These are phyloP conservation scores for Amphipoea oculea DNA, from an alignment of 2,888 invertebrate species.

Conservation along the genomic window DNA sequence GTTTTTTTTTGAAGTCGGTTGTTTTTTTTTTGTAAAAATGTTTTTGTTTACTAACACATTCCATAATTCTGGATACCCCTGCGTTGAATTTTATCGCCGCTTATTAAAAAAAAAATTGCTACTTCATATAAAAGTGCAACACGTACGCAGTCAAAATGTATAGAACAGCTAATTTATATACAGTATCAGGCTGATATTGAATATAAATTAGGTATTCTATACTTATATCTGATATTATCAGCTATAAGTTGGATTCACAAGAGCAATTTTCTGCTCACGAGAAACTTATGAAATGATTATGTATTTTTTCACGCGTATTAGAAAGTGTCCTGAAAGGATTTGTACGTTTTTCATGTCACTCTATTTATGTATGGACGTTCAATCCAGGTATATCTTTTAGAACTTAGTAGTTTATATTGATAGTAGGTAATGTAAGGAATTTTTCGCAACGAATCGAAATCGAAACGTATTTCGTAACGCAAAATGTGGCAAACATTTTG, in stretches of 20 bases:
- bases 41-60: too few relatives aligned
- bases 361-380: background rate
- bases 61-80: too few relatives aligned
- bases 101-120: background rate
- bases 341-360: background rate
- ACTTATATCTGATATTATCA: too few relatives aligned
- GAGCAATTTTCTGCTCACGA: background rate
- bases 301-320: background rate
- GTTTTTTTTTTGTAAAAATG: too few relatives aligned
- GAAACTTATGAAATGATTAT: background rate
- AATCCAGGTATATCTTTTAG: background rate
- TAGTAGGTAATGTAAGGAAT: background rate
- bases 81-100: background rate
- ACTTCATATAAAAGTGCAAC: background rate
- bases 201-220: too few relatives aligned
- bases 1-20: too few relatives aligned
- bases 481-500: too few relatives aligned
- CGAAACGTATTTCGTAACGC: too few relatives aligned
- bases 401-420: background rate
- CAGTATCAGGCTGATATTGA: too few relatives aligned
- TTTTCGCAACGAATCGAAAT: background rate
- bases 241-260: too few relatives aligned
- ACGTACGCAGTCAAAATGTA: background rate
- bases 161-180: background rate
- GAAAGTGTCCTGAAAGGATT: background rate